Percentiles rank a stretch among this genome's conserved stretches.
Evolutionary conservation across 92 coral and sea anemone genomes (phyloP).

Genomic region (Phenganax stokvisi): DNA sequence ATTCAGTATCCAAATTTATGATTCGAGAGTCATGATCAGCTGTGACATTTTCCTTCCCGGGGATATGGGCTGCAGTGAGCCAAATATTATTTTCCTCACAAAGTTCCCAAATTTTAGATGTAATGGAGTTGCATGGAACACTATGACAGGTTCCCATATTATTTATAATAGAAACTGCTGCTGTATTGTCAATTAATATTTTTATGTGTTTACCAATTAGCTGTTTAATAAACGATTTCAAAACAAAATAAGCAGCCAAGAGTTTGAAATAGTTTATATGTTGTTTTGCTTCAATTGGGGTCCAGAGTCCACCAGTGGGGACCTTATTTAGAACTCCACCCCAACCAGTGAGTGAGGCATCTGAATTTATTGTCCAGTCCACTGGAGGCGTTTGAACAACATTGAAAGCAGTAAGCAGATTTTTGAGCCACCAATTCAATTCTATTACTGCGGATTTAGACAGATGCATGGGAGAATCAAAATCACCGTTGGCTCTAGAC

Average conservation of each 20-base stretch:
- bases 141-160: neutral
- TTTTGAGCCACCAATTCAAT: neutral
- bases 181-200: too few relatives aligned
- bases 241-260: too few relatives aligned
- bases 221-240: neutral
- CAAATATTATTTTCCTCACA: too few relatives aligned
- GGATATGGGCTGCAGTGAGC: too few relatives aligned
- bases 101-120: neutral
- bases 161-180: neutral
- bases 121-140: too few relatives aligned
- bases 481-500: neutral
- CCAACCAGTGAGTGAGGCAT: conserved; percentile 17
- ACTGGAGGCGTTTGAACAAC: neutral
- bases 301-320: conserved; percentile 8
- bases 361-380: neutral
- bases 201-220: neutral
- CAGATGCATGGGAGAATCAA: neutral
- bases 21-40: too few relatives aligned
- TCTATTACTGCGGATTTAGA: neutral
- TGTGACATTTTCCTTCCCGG: too few relatives aligned
- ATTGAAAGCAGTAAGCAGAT: neutral
- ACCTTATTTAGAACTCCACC: neutral
- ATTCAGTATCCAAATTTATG: too few relatives aligned
- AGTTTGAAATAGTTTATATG: neutral
- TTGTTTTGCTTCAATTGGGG: neutral